Conservation (phyloP, 2,797 vertebrate genomes). For the Acanthopagrus latus region DNA sequence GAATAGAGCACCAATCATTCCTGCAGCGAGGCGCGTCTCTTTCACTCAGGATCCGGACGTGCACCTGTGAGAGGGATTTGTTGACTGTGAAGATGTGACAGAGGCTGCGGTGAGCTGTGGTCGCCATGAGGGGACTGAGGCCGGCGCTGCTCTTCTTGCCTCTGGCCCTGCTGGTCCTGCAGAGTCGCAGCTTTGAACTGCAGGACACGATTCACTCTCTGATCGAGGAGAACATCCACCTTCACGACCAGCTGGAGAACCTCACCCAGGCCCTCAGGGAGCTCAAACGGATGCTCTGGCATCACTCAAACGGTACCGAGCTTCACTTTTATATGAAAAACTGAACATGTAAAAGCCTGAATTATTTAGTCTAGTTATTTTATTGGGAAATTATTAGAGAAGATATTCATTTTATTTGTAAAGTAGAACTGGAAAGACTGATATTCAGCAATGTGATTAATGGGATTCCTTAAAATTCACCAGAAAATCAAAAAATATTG, state of each 20-base stretch:
- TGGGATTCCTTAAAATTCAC: neutral
- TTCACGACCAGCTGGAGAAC: conserved; percentile 89
- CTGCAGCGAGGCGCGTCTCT: conserved; percentile 10
- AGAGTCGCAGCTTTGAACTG: conserved; percentile 81
- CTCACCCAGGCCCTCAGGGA: conserved; percentile 87
- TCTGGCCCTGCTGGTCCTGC: conserved; percentile 67
- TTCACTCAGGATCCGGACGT: neutral
- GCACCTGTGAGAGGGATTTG: neutral
- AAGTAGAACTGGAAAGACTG: neutral
- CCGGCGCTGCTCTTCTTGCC: conserved; percentile 51
- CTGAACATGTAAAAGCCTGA: no score
- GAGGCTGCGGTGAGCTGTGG: conserved; percentile 14
- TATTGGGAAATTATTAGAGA: neutral
- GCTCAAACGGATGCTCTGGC: conserved; percentile 84
- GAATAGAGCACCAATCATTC: conserved; percentile 27
- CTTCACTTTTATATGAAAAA: neutral
- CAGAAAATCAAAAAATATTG: neutral
- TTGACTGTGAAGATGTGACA: conserved; percentile 51
- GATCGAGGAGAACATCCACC: conserved; percentile 88
- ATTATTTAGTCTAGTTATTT: neutral
- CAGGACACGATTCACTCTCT: conserved; percentile 88
- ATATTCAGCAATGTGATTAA: neutral
- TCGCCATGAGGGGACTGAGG: conserved; percentile 63
- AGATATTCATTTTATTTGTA: neutral
- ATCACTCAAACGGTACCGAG: conserved; percentile 82